Base-by-base conservation (phyloP, 2,113 vertebrate species). In the Phaethornis superciliosus region DNA sequence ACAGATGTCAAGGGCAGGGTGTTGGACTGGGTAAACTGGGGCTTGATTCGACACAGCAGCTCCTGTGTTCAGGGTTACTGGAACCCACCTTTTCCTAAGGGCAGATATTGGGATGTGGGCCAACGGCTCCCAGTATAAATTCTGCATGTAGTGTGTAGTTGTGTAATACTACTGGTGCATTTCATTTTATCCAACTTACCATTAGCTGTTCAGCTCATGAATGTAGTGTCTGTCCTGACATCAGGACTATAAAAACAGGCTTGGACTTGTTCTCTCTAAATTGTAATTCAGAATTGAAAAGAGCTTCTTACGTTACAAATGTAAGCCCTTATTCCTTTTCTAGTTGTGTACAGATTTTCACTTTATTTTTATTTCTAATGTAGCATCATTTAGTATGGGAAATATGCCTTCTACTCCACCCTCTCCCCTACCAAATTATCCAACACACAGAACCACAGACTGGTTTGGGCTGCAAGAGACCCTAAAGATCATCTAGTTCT, bases 311-410 rank as follows among this genome's bases (percentile, higher is more conserved):
- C 3, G 12, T 26, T 37, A 59, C 21, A 88, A 92, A 81, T 70
- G 42, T 81, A 75, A 90, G 60, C 51, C 80, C 44, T 52, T 59
- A 35, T 0, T 67, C 32, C 83, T 86, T 86, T 79, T 94, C 74
- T 76, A 27, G 58, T 67, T 92, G 37, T 74, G 42, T 42, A 19
- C 58, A 54, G 52, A 32, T 75, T 81, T 81, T 65, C 76, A n/a
- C 49, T 94, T 88, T 70, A 15, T 90, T 91, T 93, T 93, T 44
- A 16, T 85, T 94, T 67, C 63, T 74, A 35, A 80, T 80, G 58
- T 19, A 35, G 47, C 68, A 49, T 18, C 26, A 19, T 64, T 94
- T 78, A n/a, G 16, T 56, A 17, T 4, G 33, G 64, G 63, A 27
- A 81, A 1, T 26, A 16, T 62, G 19, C 40, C 30, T 78, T 69